phyloP scores from a whole-genome alignment of 2,888 invertebrate genomes.

The Lithosia quadra region DNA sequence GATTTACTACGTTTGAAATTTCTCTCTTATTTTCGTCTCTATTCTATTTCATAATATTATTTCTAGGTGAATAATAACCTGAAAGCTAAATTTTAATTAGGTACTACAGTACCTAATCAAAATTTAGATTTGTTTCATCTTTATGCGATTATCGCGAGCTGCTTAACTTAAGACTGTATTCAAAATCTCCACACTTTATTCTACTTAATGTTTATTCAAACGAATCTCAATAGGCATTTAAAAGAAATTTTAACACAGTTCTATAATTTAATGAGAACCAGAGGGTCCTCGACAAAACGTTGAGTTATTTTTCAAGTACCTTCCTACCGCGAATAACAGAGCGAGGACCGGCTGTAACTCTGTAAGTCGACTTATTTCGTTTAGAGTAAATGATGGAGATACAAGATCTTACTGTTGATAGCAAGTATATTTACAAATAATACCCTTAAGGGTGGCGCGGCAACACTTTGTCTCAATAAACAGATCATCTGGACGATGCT shows the following conservation, averaged over 20 bases:
- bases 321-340: conserved; percentile 48
- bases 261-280: conserved; percentile 62
- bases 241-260: conserved; percentile 62
- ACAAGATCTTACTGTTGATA: conserved; percentile 54
- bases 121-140: background rate
- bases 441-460: conserved; percentile 48
- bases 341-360: conserved; percentile 53
- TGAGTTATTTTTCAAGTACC: conserved; percentile 65
- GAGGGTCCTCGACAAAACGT: conserved; percentile 63
- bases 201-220: conserved; percentile 33
- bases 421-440: conserved; percentile 56
- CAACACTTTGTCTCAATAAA: conserved; percentile 59
- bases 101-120: too few species aligned
- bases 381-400: conserved; percentile 63
- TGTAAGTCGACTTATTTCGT: conserved; percentile 56
- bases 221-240: conserved; percentile 43
- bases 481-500: conserved; percentile 53
- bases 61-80: background rate
- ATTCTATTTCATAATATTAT: background rate
- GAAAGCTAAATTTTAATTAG: background rate
- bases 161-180: background rate
- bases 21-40: background rate
- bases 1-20: too few species aligned
- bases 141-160: background rate
- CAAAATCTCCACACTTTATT: conserved; percentile 9